Conservation (phyloP, 92 coral and sea anemone species). For the Zoanthus gigantus region DNA sequence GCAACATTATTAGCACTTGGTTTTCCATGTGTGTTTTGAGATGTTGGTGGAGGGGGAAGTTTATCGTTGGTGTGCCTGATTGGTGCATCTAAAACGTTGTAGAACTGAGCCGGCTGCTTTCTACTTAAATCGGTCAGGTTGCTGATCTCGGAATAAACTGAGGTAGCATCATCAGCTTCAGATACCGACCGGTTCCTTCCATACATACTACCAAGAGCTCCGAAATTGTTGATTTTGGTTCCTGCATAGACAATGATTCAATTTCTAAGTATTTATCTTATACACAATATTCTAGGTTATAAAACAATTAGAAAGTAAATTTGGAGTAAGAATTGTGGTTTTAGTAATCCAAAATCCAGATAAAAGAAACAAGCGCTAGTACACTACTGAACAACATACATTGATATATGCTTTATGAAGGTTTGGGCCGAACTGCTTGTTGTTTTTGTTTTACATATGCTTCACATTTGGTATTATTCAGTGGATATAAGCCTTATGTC, state of each 20-base stretch:
- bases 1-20: not conserved
- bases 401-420: too few species aligned
- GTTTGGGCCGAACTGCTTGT: too few species aligned
- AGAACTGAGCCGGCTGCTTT: not conserved
- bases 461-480: too few species aligned
- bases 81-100: conserved; percentile 6
- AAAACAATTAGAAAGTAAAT: too few species aligned
- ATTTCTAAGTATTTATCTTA: not conserved
- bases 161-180: conserved; percentile 18
- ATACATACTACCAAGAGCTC: not conserved
- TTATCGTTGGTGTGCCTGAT: conserved; percentile 27
- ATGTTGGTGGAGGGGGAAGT: conserved; percentile 25
- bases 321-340: too few species aligned
- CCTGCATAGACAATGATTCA: not conserved
- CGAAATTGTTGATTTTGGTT: conserved; percentile 19
- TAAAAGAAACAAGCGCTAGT: too few species aligned
- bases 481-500: too few species aligned
- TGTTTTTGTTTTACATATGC: too few species aligned
- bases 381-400: too few species aligned
- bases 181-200: conserved; percentile 3
- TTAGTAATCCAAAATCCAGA: too few species aligned
- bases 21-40: not conserved
- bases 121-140: conserved; percentile 4
- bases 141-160: conserved; percentile 39
- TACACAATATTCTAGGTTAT: too few species aligned